Evolutionary conservation across 2,113 vertebrate species (phyloP).

Genomic region (Myiozetetes cayanensis): DNA sequence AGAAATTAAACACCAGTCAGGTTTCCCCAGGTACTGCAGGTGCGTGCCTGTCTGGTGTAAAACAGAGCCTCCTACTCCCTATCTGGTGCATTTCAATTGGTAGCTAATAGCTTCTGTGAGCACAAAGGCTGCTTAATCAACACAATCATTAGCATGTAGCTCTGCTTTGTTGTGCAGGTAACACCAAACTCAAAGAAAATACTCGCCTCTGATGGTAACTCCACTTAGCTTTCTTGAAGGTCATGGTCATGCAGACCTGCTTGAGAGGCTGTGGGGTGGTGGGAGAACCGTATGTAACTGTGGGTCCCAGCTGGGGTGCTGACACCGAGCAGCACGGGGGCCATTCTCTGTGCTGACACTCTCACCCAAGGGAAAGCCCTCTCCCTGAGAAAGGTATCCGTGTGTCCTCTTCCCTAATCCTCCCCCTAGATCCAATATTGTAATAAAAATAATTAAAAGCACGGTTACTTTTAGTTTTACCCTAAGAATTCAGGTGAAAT

Average conservation of each 20-base stretch:
- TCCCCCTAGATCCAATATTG: background rate
- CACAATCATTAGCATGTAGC: background rate
- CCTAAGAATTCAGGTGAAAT: slow-evolving; percentile 23
- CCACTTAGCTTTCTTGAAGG: background rate
- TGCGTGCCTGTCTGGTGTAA: background rate
- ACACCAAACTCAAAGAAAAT: background rate
- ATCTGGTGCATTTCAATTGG: background rate
- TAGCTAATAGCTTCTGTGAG: background rate
- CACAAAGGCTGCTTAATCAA: slow-evolving; percentile 16
- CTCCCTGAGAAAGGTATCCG: background rate
- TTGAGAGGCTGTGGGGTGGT: background rate
- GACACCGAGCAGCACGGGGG: accelerated
- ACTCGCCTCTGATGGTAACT: background rate
- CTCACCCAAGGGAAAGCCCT: background rate
- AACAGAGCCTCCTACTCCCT: background rate
- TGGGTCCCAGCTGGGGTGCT: background rate
- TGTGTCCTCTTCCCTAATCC: background rate
- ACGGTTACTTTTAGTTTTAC: background rate
- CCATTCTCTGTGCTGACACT: accelerated
- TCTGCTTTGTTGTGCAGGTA: background rate
- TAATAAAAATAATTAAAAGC: slow-evolving; percentile 38
- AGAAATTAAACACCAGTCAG: background rate
- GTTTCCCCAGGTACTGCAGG: slow-evolving; percentile 18
- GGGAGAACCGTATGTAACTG: background rate
- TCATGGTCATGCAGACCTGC: background rate